These are phyloP conservation scores for Bruchidius siliquastri DNA, from an alignment of 2,888 invertebrate species.

Conservation along the genomic window DNA sequence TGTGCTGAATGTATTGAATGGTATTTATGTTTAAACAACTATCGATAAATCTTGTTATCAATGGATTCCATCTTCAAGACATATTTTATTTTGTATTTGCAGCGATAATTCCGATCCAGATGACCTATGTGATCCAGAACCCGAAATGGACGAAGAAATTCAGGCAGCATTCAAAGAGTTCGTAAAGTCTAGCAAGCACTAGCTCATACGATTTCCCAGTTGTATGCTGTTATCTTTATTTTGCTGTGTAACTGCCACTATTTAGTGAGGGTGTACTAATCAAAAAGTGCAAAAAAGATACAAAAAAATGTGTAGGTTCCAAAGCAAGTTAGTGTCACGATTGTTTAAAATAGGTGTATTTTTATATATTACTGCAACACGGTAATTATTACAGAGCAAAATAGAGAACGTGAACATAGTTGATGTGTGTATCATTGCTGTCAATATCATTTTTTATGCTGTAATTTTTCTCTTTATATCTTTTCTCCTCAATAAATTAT, in stretches of 20 bases:
- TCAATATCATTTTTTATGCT: constrained; percentile 14
- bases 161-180: constrained; percentile 55
- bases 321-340: neutral
- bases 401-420: neutral
- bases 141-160: constrained; percentile 60
- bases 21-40: no score
- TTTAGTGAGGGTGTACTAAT: neutral
- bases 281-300: neutral
- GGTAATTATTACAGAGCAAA: neutral
- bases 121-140: constrained; percentile 51
- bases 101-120: constrained; percentile 49
- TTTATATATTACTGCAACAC: neutral
- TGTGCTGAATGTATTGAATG: no score
- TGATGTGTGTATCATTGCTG: constrained; percentile 4
- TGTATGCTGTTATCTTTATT: neutral
- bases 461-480: constrained; percentile 14
- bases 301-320: neutral
- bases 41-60: no score
- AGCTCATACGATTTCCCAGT: neutral
- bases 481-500: constrained; percentile 6
- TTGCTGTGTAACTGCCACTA: neutral
- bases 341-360: neutral
- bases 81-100: constrained; percentile 15
- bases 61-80: neutral
- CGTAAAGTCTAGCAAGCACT: constrained; percentile 39